Percentiles rank a stretch among this genome's conserved stretches.
phyloP scores from a whole-genome alignment of 2,113 vertebrate species.

The Meles meles region DNA sequence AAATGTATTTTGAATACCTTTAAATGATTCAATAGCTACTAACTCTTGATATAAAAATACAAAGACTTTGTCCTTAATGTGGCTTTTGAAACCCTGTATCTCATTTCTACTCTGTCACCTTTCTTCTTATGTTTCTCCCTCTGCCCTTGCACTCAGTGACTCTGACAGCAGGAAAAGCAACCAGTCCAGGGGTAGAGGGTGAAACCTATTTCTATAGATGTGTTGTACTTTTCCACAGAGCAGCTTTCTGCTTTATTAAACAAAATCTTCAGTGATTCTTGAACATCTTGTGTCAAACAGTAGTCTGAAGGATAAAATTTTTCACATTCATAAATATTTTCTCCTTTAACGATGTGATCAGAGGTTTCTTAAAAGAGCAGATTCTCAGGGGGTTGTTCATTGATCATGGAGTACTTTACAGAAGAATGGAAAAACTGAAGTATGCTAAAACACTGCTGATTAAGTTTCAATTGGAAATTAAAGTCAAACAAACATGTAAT shows the following conservation, averaged over 20 bases:
- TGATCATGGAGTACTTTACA: not conserved
- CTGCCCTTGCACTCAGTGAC: not conserved
- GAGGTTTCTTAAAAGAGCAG: not conserved
- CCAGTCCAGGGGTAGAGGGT: not conserved
- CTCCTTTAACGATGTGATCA: not conserved
- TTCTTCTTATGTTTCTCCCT: not conserved
- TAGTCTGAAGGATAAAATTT: not conserved
- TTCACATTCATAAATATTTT: not conserved
- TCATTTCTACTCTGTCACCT: not conserved
- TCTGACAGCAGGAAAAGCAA: not conserved
- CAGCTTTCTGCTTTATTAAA: not conserved
- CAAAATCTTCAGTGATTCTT: not conserved
- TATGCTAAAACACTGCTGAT: not conserved
- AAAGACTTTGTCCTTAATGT: not conserved
- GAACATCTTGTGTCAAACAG: not conserved
- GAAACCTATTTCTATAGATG: no score
- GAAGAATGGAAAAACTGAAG: not conserved
- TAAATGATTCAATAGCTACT: not conserved
- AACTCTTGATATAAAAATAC: not conserved
- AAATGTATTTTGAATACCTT: not conserved
- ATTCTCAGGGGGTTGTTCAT: not conserved
- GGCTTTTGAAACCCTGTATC: not conserved
- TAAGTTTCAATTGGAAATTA: not conserved
- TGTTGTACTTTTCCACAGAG: not conserved
- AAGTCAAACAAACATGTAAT: not conserved